Conservation (phyloP, 2,888 invertebrate species). For the Acrocyrtus sp. region DNA sequence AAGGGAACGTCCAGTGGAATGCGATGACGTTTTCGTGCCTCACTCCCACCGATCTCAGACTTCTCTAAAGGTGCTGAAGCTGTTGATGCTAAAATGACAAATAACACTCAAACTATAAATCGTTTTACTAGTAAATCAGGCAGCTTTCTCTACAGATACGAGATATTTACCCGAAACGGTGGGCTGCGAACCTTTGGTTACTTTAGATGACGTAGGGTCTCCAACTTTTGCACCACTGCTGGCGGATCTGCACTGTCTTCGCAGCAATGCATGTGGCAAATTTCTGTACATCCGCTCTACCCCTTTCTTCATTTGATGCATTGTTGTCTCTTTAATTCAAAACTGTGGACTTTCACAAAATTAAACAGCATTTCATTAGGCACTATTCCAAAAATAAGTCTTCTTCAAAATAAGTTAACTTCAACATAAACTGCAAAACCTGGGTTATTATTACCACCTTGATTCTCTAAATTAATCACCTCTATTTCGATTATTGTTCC, state of each 20-base stretch:
- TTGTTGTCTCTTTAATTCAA: not conserved
- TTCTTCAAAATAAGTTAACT: no score
- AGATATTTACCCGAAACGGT: slow-evolving; percentile 37
- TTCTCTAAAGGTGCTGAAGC: slow-evolving; percentile 27
- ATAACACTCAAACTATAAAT: no score
- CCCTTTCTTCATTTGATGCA: slow-evolving; percentile 53
- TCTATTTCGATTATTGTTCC: no score
- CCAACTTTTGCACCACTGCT: slow-evolving; percentile 29
- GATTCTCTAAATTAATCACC: no score
- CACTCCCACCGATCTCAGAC: not conserved
- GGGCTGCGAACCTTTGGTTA: slow-evolving; percentile 32
- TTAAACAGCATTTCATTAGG: no score
- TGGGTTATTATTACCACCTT: no score
- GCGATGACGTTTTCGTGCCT: slow-evolving; percentile 23
- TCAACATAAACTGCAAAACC: no score
- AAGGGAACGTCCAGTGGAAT: slow-evolving; percentile 58
- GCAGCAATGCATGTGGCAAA: slow-evolving; percentile 19
- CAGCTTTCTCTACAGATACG: no score
- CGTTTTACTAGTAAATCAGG: not conserved
- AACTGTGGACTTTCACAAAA: no score
- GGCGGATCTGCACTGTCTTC: slow-evolving; percentile 26
- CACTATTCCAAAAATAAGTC: no score
- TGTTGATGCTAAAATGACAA: slow-evolving; percentile 50
- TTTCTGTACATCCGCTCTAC: slow-evolving; percentile 40
- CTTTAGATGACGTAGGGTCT: not conserved